Evolutionary conservation across 2,113 vertebrate genomes (phyloP).

Genomic region (Thamnaconus septentrionalis): DNA sequence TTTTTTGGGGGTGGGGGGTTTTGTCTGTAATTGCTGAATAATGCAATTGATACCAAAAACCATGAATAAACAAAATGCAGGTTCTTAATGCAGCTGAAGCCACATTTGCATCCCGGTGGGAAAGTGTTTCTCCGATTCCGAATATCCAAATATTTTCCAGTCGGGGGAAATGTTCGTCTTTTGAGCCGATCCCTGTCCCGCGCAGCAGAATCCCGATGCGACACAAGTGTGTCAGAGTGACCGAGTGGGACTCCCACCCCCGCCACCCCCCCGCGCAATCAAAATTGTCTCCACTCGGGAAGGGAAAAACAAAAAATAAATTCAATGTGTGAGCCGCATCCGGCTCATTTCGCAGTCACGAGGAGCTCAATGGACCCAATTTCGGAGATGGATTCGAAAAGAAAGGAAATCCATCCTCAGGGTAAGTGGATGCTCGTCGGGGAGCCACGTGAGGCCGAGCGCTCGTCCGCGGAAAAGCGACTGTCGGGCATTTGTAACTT

Average conservation of each 20-base stretch:
- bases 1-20: not conserved
- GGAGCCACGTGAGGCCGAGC: no score
- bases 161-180: no score
- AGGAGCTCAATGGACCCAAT: not conserved
- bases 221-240: no score
- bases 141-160: no score
- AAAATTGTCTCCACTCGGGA: no score
- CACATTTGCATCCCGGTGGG: not conserved
- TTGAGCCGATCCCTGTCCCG: no score
- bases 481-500: not conserved
- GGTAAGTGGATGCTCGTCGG: not conserved
- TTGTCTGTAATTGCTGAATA: slow-evolving; percentile 2
- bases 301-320: not conserved
- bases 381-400: not conserved
- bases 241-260: no score
- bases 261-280: no score
- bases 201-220: no score
- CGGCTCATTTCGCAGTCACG: slow-evolving; percentile 1
- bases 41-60: not conserved
- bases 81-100: slow-evolving; percentile 5
- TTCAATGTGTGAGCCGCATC: not conserved
- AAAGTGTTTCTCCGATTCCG: not conserved
- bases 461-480: not conserved
- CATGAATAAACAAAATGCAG: not conserved
- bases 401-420: not conserved